phyloP scores from a whole-genome alignment of 2,888 invertebrate species.

The Cremastinae sp. region DNA sequence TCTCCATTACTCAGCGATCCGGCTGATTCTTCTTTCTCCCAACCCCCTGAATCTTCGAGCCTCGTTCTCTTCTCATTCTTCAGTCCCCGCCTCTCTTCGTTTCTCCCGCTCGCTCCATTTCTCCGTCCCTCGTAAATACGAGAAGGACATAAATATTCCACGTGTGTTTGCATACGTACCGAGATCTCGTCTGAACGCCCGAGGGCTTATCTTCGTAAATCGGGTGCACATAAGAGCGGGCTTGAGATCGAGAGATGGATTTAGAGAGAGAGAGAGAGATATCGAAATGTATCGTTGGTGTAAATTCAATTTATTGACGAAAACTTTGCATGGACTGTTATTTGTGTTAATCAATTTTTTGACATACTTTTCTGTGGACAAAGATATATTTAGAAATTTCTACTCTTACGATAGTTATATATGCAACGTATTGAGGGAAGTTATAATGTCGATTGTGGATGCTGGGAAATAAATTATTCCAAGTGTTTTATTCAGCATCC shows the following conservation, averaged over 20 bases:
- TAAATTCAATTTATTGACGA: constrained; percentile 59
- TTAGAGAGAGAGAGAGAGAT: constrained; percentile 32
- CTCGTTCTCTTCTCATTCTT: not conserved
- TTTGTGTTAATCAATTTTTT: constrained; percentile 37
- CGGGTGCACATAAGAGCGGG: constrained; percentile 31
- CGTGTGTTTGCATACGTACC: constrained; percentile 61
- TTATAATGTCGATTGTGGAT: too few relatives aligned
- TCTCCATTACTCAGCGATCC: constrained; percentile 40
- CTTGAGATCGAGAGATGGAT: constrained; percentile 10
- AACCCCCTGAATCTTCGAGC: constrained; percentile 1
- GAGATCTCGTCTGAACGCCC: constrained; percentile 58
- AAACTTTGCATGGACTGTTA: constrained; percentile 53
- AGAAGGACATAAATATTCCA: constrained; percentile 59
- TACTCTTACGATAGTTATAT: too few relatives aligned
- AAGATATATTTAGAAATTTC: too few relatives aligned
- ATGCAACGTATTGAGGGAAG: too few relatives aligned
- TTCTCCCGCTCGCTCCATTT: constrained; percentile 21
- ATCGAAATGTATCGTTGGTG: constrained; percentile 57
- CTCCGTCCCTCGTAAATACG: constrained; percentile 50
- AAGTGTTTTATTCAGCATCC: too few relatives aligned
- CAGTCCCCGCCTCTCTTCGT: constrained; percentile 3
- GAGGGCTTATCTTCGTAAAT: constrained; percentile 57
- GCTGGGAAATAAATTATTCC: too few relatives aligned
- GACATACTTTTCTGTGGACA: too few relatives aligned
- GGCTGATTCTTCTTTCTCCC: constrained; percentile 36